A percentile compares a stretch with the other conserved stretches of the same genome.
Conservation (phyloP, 2,888 invertebrate species). For the Drosophila multiciliata region DNA sequence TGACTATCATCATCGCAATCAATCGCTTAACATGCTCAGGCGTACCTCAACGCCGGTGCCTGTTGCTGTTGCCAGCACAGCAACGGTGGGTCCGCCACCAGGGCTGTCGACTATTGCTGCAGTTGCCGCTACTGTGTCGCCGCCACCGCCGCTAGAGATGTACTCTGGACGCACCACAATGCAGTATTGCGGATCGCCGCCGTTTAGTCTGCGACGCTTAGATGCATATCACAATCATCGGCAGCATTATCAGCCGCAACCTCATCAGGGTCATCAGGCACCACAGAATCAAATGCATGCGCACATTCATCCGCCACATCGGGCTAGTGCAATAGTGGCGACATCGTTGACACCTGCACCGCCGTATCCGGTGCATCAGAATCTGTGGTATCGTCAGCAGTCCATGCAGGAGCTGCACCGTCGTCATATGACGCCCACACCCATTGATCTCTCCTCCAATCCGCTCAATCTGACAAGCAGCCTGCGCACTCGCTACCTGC, state of each 20-base stretch:
- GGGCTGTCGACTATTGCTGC: constrained; percentile 57
- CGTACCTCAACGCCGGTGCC: constrained; percentile 45
- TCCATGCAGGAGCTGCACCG: constrained; percentile 87
- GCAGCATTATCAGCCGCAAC: constrained; percentile 71
- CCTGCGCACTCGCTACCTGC: constrained; percentile 80
- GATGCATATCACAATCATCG: constrained; percentile 71
- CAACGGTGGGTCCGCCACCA: constrained; percentile 44
- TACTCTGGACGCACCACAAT: constrained; percentile 78
- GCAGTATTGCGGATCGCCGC: constrained; percentile 83
- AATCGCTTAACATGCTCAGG: constrained; percentile 40
- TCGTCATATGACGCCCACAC: constrained; percentile 85
- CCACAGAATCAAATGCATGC: constrained; percentile 78
- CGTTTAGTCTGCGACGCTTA: constrained; percentile 67
- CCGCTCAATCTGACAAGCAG: constrained; percentile 82
- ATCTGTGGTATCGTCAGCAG: constrained; percentile 91
- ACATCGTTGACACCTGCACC: constrained; percentile 85
- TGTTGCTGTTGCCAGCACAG: constrained; percentile 36
- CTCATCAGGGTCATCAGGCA: constrained; percentile 75
- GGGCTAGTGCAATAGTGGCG: constrained; percentile 67
- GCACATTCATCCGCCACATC: constrained; percentile 70
- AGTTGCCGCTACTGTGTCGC: constrained; percentile 71
- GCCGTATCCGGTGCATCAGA: constrained; percentile 90
- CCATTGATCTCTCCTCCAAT: constrained; percentile 84
- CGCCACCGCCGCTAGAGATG: constrained; percentile 77
- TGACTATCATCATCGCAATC: constrained; percentile 50